A percentile compares a stretch with the other conserved stretches of the same genome.
Evolutionary conservation across 2,113 vertebrate species (phyloP).

Genomic region (Caloenas nicobarica): DNA sequence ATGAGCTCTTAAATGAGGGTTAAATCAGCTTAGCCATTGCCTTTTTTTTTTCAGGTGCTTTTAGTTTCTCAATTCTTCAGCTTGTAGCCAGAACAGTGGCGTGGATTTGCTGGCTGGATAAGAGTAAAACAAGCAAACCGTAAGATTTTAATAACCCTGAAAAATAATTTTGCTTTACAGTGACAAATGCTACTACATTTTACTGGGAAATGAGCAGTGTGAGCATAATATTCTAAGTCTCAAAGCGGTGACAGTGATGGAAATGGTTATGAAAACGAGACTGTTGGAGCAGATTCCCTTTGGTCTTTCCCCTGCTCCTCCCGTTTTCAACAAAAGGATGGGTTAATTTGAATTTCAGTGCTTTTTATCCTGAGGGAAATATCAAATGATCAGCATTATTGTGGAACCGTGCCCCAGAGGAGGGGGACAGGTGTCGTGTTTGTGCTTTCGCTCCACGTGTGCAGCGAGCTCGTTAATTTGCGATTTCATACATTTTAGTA

Average conservation of each 20-base stretch:
- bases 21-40: neutral
- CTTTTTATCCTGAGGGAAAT: conserved; percentile 40
- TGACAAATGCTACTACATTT: neutral
- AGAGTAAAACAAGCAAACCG: neutral
- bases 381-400: neutral
- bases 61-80: neutral
- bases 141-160: neutral
- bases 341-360: conserved; percentile 54
- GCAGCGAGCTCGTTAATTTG: neutral
- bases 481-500: accelerated
- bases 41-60: neutral
- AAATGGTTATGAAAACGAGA: neutral
- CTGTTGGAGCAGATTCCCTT: neutral
- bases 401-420: neutral
- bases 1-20: neutral
- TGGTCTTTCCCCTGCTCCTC: neutral
- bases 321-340: neutral
- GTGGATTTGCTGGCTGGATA: neutral
- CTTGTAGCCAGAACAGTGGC: neutral
- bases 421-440: conserved; percentile 9
- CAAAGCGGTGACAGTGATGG: neutral
- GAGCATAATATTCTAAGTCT: neutral
- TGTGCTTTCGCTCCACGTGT: neutral
- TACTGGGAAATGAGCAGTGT: neutral
- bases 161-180: neutral